These are phyloP conservation scores for Cottus gobio DNA, from an alignment of 2,113 vertebrate species.

Conservation along the genomic window DNA sequence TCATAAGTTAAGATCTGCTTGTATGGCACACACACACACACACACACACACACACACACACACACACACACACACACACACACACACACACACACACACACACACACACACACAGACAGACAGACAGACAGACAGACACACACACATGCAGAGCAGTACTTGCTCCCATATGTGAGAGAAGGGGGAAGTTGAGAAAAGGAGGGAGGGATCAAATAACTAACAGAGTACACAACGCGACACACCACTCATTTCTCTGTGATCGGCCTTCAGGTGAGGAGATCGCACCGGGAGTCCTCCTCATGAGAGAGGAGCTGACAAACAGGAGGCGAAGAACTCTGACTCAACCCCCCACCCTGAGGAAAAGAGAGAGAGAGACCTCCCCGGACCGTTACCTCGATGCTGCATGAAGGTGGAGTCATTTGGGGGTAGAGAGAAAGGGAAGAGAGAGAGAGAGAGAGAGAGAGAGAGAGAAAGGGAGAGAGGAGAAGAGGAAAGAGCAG, in stretches of 20 bases:
- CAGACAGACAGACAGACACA: conserved; percentile 57
- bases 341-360: conserved; percentile 14
- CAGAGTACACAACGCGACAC: conserved; percentile 51
- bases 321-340: conserved; percentile 36
- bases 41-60: conserved; percentile 42
- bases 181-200: conserved; percentile 68
- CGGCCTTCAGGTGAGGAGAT: conserved; percentile 66
- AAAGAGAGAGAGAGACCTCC: conserved; percentile 36
- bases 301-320: conserved; percentile 29
- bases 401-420: conserved; percentile 72
- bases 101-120: conserved; percentile 57
- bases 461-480: conserved; percentile 21
- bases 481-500: conserved; percentile 58
- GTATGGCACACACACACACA: conserved; percentile 28
- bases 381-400: conserved; percentile 60
- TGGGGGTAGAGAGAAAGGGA: conserved; percentile 36
- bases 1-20: conserved; percentile 54
- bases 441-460: conserved; percentile 28
- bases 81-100: conserved; percentile 60
- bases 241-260: conserved; percentile 66
- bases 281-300: conserved; percentile 41
- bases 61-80: conserved; percentile 59
- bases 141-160: conserved; percentile 65
- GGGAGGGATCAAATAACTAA: conserved; percentile 74
- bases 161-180: conserved; percentile 74